phyloP scores from a whole-genome alignment of 2,113 vertebrate species.

The Syngnathus floridae region DNA sequence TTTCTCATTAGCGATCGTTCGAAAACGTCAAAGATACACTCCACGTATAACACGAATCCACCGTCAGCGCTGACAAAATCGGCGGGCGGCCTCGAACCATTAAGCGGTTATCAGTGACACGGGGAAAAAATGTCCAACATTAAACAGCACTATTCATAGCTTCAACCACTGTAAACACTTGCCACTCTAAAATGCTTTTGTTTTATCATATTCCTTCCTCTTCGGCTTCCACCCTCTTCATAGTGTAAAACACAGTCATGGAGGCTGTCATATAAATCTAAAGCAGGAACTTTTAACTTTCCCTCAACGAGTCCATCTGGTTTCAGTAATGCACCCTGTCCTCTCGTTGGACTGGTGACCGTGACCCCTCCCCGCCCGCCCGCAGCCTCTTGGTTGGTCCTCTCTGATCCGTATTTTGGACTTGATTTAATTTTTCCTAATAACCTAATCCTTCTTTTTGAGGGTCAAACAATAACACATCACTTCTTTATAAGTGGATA shows the following conservation, averaged over 20 bases:
- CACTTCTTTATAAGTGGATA: constrained; percentile 42
- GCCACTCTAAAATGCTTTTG: constrained; percentile 12
- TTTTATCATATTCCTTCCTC: constrained; percentile 11
- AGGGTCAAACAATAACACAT: constrained; percentile 45
- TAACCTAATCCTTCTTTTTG: constrained; percentile 44
- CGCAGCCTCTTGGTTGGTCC: constrained; percentile 5
- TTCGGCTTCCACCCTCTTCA: constrained; percentile 15
- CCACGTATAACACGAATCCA: background rate
- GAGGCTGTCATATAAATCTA: constrained; percentile 42
- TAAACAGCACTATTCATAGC: constrained; percentile 18
- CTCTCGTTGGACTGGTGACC: constrained; percentile 28
- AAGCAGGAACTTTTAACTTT: constrained; percentile 25
- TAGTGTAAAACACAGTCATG: constrained; percentile 21
- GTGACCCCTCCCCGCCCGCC: background rate
- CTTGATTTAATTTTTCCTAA: constrained; percentile 30
- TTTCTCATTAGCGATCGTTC: background rate
- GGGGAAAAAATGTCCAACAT: constrained; percentile 13
- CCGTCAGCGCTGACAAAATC: background rate
- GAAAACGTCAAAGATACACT: background rate
- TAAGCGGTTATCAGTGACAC: constrained; percentile 17
- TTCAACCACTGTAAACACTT: constrained; percentile 19
- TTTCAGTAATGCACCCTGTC: constrained; percentile 20
- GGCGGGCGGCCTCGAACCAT: background rate
- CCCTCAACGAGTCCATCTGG: constrained; percentile 34
- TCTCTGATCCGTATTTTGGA: constrained; percentile 23